Percentiles rank a stretch among this genome's conserved stretches.
These are phyloP conservation scores for Oryzias curvinotus DNA, from an alignment of 2,113 vertebrate species.

Conservation along the genomic window DNA sequence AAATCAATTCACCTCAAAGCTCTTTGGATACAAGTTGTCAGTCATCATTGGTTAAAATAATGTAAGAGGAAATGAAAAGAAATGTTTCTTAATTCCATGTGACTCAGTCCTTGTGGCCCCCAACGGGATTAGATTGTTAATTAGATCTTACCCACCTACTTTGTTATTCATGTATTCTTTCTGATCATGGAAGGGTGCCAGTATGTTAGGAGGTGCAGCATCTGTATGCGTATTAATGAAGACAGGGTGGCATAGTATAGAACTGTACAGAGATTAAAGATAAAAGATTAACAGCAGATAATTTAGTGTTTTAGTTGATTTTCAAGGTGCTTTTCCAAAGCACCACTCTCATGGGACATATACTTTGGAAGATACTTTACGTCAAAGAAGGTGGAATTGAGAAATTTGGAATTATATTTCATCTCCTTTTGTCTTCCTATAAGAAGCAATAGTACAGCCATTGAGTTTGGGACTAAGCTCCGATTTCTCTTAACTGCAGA, in stretches of 20 bases:
- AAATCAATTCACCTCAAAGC: constrained; percentile 15
- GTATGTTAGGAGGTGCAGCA: constrained; percentile 31
- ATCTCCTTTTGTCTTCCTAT: too few species aligned
- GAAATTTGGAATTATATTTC: too few species aligned
- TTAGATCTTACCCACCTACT: constrained; percentile 48
- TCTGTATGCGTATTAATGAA: constrained; percentile 15
- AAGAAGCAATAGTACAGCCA: neutral
- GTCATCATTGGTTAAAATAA: constrained; percentile 45
- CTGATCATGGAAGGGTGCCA: constrained; percentile 47
- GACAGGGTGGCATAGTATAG: neutral
- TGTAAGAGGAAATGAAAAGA: constrained; percentile 5
- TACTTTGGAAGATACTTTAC: too few species aligned
- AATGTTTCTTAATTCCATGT: constrained; percentile 1
- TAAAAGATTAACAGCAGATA: constrained; percentile 9
- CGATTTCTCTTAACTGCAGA: constrained; percentile 1
- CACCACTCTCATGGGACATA: too few species aligned
- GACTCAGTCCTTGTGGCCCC: constrained; percentile 32
- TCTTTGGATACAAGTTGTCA: constrained; percentile 2
- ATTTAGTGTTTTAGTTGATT: constrained; percentile 15
- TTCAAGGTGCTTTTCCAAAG: neutral
- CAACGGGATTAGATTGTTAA: constrained; percentile 52
- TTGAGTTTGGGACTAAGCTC: constrained; percentile 14
- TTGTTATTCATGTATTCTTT: constrained; percentile 70
- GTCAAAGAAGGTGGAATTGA: too few species aligned
- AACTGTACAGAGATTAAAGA: too few species aligned